Percentiles rank a stretch among this genome's conserved stretches.
Evolutionary conservation across 2,888 invertebrate genomes (phyloP).

Genomic region (Exephanes ischioxanthus): DNA sequence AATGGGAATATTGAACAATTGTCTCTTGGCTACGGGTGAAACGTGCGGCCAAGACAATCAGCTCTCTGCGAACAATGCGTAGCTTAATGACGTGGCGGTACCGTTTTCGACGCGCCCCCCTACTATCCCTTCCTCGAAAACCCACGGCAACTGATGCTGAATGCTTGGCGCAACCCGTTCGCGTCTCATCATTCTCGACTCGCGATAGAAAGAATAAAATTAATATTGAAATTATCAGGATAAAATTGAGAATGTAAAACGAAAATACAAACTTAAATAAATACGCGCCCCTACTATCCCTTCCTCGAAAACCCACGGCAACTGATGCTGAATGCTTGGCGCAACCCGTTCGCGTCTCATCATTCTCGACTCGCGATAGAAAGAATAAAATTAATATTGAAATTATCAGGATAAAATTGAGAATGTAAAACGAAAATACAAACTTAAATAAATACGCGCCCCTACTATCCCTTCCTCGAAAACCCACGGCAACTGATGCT

Average conservation of each 20-base stretch:
- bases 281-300: slow-evolving; percentile 67
- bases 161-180: slow-evolving; percentile 47
- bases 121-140: slow-evolving; percentile 40
- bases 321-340: slow-evolving; percentile 59
- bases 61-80: slow-evolving; percentile 83
- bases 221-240: slow-evolving; percentile 48
- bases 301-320: slow-evolving; percentile 35
- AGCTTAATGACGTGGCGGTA: slow-evolving; percentile 84
- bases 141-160: slow-evolving; percentile 55
- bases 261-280: too few relatives aligned
- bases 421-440: not conserved
- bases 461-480: slow-evolving; percentile 49
- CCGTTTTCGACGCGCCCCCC: slow-evolving; percentile 77
- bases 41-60: slow-evolving; percentile 85
- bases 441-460: slow-evolving; percentile 58
- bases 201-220: slow-evolving; percentile 56
- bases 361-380: slow-evolving; percentile 41
- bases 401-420: slow-evolving; percentile 1
- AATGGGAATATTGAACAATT: slow-evolving; percentile 85
- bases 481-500: slow-evolving; percentile 53
- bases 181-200: slow-evolving; percentile 42
- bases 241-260: slow-evolving; percentile 11
- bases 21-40: slow-evolving; percentile 83
- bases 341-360: slow-evolving; percentile 30
- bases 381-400: slow-evolving; percentile 64